Evolutionary conservation across 2,888 invertebrate species (phyloP), one percentile per base, ranked within the genome.

Genomic region (Cacoxenus indagator): DNA sequence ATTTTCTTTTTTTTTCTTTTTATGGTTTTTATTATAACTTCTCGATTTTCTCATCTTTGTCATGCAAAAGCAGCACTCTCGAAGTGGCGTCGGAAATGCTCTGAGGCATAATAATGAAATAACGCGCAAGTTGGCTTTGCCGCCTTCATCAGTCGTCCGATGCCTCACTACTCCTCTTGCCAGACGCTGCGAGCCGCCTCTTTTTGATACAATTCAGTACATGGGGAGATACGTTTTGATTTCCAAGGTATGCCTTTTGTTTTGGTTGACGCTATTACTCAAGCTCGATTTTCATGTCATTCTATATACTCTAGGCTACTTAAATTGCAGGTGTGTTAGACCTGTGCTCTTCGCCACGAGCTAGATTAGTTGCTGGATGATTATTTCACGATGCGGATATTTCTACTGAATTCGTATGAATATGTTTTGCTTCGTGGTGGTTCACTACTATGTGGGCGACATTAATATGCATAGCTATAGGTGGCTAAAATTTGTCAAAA

Each of bases 51-150:
- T 1, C 62, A 62, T n/a, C 55, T 67, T 11, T 43, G 37, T 37
- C n/a, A 51, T 51, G 48, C 48, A 51, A 37, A 37, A 57, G 29
- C 17, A 43, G n/a, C 19, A 17, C 19, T 17, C 48, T 5, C 19
- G 61, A 14, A 24, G 61, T 62, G 43, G 61, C 31, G 61, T 55
- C 61, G 61, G 61, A 62, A 22, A 45, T 43, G 61, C 61, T 62
- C 14, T n/a, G 37, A 62, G 61, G 61, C 61, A 62, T 62, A 62
- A 62, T 62, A 62, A 62, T 62, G 61, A 62, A 43, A 62, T 62
- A 62, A 62, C 45, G 61, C 45, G 43, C 61, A 37, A 22, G 61
- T 61, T 9, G 37, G 37, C 37, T 37, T 37, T 37, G 37, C 37
- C 37, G 37, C 37, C 37, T 37, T 11, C 37, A 14, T 37, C 14